These are phyloP conservation scores for Machimus atricapillus DNA, from an alignment of 2,888 invertebrate species.

Conservation along the genomic window DNA sequence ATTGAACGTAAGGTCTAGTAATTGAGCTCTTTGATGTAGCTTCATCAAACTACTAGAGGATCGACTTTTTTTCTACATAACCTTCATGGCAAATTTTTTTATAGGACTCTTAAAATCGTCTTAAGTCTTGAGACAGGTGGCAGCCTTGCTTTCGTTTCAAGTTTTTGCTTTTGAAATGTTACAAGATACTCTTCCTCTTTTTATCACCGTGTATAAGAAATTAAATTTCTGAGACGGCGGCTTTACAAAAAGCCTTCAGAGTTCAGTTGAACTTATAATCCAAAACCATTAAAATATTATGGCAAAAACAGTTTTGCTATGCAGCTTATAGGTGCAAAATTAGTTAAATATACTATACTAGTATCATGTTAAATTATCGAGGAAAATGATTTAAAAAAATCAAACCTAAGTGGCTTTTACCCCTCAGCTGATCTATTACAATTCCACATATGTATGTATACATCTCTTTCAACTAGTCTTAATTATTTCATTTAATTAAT, in stretches of 20 bases:
- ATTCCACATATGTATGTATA: too few relatives aligned
- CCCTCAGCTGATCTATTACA: too few relatives aligned
- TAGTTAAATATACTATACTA: too few relatives aligned
- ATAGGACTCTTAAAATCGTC: background rate
- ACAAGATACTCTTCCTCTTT: background rate
- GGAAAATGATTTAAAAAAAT: too few relatives aligned
- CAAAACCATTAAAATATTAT: background rate
- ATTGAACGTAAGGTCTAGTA: too few relatives aligned
- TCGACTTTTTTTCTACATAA: background rate
- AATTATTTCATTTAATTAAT: too few relatives aligned
- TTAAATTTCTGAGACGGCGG: background rate
- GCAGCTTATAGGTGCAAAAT: too few relatives aligned
- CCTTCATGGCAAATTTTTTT: background rate
- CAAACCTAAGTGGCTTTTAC: too few relatives aligned
- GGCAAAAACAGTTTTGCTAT: background rate
- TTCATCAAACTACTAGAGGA: background rate
- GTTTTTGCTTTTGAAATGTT: background rate
- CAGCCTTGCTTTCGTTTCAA: background rate
- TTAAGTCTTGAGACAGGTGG: background rate
- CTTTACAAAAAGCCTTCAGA: background rate
- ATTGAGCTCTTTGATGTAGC: too few relatives aligned
- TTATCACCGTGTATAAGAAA: background rate
- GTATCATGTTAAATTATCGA: too few relatives aligned
- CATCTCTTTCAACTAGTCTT: too few relatives aligned
- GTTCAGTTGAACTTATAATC: background rate